These are phyloP conservation scores for Rhegmatorhina hoffmannsi DNA, from an alignment of 2,113 vertebrate species.

Conservation along the genomic window DNA sequence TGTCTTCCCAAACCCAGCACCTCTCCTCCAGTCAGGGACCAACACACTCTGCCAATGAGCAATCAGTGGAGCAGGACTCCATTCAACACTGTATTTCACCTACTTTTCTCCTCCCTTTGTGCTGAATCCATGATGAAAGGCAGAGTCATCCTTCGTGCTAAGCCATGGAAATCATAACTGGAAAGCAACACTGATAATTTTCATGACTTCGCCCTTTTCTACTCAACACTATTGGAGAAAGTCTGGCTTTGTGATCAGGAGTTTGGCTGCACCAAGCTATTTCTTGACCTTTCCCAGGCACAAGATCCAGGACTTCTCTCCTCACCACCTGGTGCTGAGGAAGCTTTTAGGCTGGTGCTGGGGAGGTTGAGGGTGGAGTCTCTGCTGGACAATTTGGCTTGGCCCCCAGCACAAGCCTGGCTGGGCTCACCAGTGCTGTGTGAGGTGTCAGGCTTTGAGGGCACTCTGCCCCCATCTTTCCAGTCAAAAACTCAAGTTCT, in stretches of 20 bases:
- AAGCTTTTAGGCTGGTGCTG: not conserved
- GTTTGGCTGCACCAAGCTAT: not conserved
- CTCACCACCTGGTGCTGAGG: not conserved
- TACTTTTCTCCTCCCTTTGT: not conserved
- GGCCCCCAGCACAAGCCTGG: not conserved
- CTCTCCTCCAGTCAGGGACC: not conserved
- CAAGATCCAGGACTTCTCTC: not conserved
- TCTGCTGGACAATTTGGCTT: not conserved
- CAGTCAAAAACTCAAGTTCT: not conserved
- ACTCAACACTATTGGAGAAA: fast-evolving
- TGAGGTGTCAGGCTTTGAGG: not conserved
- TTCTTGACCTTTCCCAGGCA: not conserved
- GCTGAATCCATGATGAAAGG: not conserved
- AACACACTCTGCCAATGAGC: not conserved
- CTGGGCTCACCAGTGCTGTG: not conserved
- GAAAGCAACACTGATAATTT: not conserved
- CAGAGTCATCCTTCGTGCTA: not conserved
- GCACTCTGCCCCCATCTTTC: not conserved
- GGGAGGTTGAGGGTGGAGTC: not conserved
- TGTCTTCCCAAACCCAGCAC: not conserved
- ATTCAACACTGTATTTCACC: not conserved
- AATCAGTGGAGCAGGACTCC: not conserved
- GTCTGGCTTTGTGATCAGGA: not conserved
- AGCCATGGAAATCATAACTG: not conserved
- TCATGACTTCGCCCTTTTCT: not conserved